A percentile compares a stretch with the other conserved stretches of the same genome.
These are phyloP conservation scores for Taphrorychus bicolor DNA, from an alignment of 2,888 invertebrate species.

Conservation along the genomic window DNA sequence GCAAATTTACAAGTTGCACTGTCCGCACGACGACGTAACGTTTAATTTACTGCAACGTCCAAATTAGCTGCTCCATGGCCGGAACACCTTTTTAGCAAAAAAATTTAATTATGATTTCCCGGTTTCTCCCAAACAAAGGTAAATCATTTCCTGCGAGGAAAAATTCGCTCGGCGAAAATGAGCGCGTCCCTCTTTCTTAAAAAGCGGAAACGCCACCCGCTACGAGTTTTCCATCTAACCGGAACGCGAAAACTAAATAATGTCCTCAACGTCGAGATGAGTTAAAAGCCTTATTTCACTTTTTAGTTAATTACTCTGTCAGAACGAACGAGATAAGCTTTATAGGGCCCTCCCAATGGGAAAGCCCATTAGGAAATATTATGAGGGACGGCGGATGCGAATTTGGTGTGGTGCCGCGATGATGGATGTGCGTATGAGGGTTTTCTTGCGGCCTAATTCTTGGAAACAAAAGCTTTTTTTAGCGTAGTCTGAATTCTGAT, in stretches of 20 bases:
- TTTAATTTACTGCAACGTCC: neutral
- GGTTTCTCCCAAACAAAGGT: constrained; percentile 1
- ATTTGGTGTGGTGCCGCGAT: neutral
- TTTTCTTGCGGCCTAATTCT: no score
- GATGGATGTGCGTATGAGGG: neutral
- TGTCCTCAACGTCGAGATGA: constrained; percentile 26
- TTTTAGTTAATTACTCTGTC: constrained; percentile 42
- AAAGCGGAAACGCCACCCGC: constrained; percentile 15
- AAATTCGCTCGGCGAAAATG: neutral
- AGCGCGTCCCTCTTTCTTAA: neutral
- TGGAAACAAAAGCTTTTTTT: no score
- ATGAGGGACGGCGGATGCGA: constrained; percentile 6
- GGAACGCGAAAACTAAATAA: constrained; percentile 35
- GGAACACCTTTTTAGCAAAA: neutral
- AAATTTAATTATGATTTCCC: neutral
- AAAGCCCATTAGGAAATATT: constrained; percentile 39
- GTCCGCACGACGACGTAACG: neutral
- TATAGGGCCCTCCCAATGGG: constrained; percentile 32
- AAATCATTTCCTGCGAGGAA: neutral
- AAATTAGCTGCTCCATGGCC: neutral
- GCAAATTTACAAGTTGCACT: neutral
- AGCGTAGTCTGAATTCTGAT: no score
- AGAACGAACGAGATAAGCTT: constrained; percentile 36
- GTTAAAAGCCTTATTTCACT: constrained; percentile 38
- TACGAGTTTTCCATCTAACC: constrained; percentile 18